Evolutionary conservation across 2,113 vertebrate species (phyloP), one percentile per base, ranked within the genome.

Genomic region (Diglossa brunneiventris): DNA sequence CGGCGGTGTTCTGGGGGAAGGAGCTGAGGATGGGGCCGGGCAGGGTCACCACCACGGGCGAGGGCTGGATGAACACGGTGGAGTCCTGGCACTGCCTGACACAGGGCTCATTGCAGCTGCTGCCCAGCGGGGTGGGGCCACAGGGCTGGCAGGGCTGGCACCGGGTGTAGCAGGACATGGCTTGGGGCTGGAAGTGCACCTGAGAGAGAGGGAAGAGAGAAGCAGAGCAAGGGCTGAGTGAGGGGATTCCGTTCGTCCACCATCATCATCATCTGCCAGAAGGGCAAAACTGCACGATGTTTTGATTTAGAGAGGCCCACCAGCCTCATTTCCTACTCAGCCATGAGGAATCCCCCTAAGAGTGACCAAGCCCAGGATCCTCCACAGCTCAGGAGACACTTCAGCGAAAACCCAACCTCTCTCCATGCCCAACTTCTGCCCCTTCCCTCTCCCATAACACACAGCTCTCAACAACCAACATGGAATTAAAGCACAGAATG

Each of bases 51-150:
- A 63, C 6, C 61, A 33, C 62, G 3, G 41, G 14, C 5, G 41
- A 16, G 30, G 30, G 62, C 14, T 64, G 1, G 7, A 66, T 66
- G 63, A 6, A 0, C 0, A 64, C 30, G 5, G 14, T 10, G 39
- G 62, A 64, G 62, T 31, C 28, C 62, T 64, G 62, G 62, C 62
- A 64, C 62, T 64, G 62, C 62, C 62, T 64, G 62, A 64, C 69
- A 72, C 69, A 72, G 69, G 50, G 69, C 69, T 72, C 69, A 41
- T 55, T 72, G 69, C 69, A 73, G 69, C 69, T 73, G 50, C 22
- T 74, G 41, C 13, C 72, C 69, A 73, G 50, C 12, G 55, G 72
- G 11, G 55, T 47, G 53, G 72, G 72, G 42, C 72, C 72, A 6
- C 39, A 39, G 39, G 39, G 39, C 39, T 39, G 39, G 39, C 74